Conservation (phyloP, 2,888 invertebrate genomes). For the Drosophila antonietae region DNA sequence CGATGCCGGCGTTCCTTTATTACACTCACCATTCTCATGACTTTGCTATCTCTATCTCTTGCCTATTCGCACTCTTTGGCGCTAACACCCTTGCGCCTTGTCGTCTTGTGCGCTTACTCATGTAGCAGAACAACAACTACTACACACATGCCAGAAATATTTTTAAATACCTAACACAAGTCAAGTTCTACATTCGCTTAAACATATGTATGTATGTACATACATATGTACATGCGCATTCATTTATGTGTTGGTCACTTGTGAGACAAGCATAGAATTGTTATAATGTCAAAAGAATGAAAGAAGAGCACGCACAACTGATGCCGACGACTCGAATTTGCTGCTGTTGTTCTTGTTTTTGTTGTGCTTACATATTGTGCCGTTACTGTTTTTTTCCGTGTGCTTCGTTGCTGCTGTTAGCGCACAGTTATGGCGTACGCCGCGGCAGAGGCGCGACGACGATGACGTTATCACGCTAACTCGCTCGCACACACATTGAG, state of each 20-base stretch:
- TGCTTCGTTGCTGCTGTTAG: constrained; percentile 28
- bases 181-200: constrained; percentile 25
- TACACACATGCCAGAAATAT: constrained; percentile 41
- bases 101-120: constrained; percentile 35
- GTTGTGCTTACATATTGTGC: constrained; percentile 9
- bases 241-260: constrained; percentile 10
- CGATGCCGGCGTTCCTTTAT: constrained; percentile 52
- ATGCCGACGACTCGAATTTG: constrained; percentile 8
- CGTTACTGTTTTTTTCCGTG: constrained; percentile 31
- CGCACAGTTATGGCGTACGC: constrained; percentile 59
- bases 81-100: constrained; percentile 4
- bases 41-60: neutral
- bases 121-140: constrained; percentile 25
- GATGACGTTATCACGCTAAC: constrained; percentile 24
- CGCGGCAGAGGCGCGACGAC: constrained; percentile 30
- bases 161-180: constrained; percentile 46
- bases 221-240: constrained; percentile 6
- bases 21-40: constrained; percentile 48
- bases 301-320: constrained; percentile 33
- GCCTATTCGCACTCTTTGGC: constrained; percentile 3
- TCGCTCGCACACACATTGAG: constrained; percentile 39
- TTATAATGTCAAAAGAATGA: constrained; percentile 1
- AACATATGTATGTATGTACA: no score
- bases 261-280: neutral
- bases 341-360: constrained; percentile 5